Evolutionary conservation across 2,888 invertebrate species (phyloP).

Genomic region (Smittia sp.): DNA sequence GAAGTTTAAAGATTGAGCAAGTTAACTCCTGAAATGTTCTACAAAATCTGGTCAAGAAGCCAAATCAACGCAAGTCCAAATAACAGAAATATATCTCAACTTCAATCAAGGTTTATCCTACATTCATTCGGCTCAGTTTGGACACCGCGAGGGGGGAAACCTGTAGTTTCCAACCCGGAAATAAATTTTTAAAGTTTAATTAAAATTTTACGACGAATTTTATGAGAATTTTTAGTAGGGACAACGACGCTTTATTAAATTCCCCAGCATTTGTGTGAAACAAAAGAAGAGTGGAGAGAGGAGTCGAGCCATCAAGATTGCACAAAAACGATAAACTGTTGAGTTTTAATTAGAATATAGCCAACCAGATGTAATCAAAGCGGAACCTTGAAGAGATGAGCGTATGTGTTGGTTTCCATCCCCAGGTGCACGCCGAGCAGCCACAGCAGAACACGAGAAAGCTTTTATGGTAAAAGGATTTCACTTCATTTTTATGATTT

Average conservation of each 20-base stretch:
- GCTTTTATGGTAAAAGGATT: conserved; percentile 36
- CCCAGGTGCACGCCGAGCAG: conserved; percentile 26
- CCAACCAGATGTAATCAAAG: neutral
- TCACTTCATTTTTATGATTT: conserved; percentile 30
- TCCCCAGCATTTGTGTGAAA: neutral
- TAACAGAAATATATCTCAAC: no score
- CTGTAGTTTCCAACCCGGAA: no score
- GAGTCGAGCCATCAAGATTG: conserved; percentile 12
- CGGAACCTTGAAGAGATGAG: neutral
- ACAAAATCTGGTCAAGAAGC: no score
- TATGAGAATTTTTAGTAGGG: neutral
- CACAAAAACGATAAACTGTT: conserved; percentile 11
- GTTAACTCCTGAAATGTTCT: no score
- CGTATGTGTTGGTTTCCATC: neutral
- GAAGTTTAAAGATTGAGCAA: no score
- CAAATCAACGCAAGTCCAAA: no score
- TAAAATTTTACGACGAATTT: neutral
- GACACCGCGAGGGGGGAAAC: no score
- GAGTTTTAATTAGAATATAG: conserved; percentile 26
- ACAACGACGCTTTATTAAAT: neutral
- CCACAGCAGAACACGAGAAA: conserved; percentile 2
- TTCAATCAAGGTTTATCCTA: no score
- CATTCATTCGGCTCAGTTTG: no score
- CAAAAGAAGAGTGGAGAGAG: neutral
- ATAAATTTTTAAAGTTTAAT: conserved; percentile 35